Evolutionary conservation across 2,888 invertebrate species (phyloP).

Genomic region (Mesopsocus fuscifrons): DNA sequence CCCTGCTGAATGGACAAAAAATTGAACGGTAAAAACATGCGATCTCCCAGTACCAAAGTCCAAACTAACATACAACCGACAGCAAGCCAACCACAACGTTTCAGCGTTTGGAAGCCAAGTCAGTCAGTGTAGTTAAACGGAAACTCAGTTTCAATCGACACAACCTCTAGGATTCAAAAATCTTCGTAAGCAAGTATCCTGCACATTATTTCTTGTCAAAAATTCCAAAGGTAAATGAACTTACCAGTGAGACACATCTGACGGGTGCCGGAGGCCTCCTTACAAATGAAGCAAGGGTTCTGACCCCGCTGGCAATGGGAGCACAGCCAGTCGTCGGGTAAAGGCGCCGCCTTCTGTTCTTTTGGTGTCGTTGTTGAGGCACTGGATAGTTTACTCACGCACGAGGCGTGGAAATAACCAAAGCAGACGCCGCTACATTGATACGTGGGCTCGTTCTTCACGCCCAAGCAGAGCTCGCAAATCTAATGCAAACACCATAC

Average conservation of each 20-base stretch:
- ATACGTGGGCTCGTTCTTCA: neutral
- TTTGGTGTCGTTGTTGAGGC: neutral
- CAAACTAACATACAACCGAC: no score
- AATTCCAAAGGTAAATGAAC: no score
- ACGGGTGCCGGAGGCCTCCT: neutral
- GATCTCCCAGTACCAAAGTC: neutral
- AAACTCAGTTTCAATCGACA: no score
- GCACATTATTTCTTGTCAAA: no score
- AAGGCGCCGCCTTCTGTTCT: neutral
- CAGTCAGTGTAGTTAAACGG: no score
- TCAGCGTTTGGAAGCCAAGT: no score
- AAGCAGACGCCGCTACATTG: neutral
- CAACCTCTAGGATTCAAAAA: no score
- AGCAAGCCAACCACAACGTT: no score
- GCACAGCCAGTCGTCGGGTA: conserved; percentile 31
- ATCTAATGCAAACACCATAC: neutral
- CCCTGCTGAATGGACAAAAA: conserved; percentile 21
- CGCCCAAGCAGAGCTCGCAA: neutral
- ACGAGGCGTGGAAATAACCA: neutral
- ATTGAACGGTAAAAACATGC: neutral
- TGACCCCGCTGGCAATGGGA: conserved; percentile 37
- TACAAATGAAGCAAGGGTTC: conserved; percentile 46
- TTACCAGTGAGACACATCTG: neutral
- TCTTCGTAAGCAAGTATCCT: no score
- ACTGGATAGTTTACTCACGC: neutral